Percentiles rank a stretch among this genome's conserved stretches.
Conservation (phyloP, 2,888 invertebrate species). For the Heliothis peltigera region DNA sequence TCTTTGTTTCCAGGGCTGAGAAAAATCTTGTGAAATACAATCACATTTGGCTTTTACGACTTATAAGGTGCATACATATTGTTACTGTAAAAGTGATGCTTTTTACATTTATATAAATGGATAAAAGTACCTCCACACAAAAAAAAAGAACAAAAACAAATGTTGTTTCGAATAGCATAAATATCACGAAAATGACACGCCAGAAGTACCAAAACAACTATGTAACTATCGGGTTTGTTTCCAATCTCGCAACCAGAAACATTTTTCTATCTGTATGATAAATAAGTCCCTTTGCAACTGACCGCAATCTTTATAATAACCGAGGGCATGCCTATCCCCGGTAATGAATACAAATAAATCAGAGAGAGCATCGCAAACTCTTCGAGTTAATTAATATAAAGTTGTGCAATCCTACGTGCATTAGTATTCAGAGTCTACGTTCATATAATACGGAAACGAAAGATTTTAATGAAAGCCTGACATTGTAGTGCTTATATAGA, state of each 20-base stretch:
- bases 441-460: slow-evolving; percentile 85
- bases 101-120: too few relatives aligned
- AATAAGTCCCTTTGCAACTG: slow-evolving; percentile 67
- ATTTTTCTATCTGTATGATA: slow-evolving; percentile 74
- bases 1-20: slow-evolving; percentile 8
- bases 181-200: neutral
- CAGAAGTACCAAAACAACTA: slow-evolving; percentile 10
- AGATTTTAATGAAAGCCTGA: slow-evolving; percentile 87
- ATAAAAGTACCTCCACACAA: too few relatives aligned
- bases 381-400: slow-evolving; percentile 88
- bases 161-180: neutral
- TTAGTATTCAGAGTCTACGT: slow-evolving; percentile 85
- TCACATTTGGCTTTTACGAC: slow-evolving; percentile 3
- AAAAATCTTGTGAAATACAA: slow-evolving; percentile 13
- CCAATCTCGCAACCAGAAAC: slow-evolving; percentile 47
- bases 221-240: slow-evolving; percentile 27
- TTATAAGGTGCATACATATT: neutral
- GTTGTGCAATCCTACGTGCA: slow-evolving; percentile 85
- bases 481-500: slow-evolving; percentile 69
- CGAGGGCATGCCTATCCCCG: slow-evolving; percentile 60
- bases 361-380: slow-evolving; percentile 79
- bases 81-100: neutral
- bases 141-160: too few relatives aligned
- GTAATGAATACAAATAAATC: slow-evolving; percentile 87
- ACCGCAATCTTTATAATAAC: slow-evolving; percentile 68